phyloP scores from a whole-genome alignment of 2,888 invertebrate species.

The Penaeus monodon region DNA sequence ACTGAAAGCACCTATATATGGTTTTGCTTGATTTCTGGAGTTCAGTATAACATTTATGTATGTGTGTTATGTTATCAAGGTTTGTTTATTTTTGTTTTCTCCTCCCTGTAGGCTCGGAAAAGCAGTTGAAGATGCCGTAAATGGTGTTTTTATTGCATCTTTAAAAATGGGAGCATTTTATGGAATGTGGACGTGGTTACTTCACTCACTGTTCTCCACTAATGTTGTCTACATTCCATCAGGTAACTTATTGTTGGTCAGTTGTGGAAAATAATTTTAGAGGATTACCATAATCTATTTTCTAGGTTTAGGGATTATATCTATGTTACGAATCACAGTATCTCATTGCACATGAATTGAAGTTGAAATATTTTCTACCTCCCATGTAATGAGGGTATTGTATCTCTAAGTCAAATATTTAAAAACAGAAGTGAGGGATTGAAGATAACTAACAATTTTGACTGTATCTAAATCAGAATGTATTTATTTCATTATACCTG shows the following conservation, averaged over 20 bases:
- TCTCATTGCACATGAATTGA: too few relatives aligned
- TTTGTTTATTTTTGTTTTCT: neutral
- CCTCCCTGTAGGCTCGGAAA: slow-evolving; percentile 77
- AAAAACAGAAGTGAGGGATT: too few relatives aligned
- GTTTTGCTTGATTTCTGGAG: neutral
- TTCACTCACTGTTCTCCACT: slow-evolving; percentile 92
- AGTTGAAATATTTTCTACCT: too few relatives aligned
- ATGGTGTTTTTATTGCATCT: slow-evolving; percentile 95
- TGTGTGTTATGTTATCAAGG: neutral
- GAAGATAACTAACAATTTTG: too few relatives aligned
- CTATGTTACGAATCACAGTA: too few relatives aligned
- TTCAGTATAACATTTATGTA: neutral
- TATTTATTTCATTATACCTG: neutral
- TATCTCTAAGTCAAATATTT: too few relatives aligned
- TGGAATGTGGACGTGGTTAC: slow-evolving; percentile 97
- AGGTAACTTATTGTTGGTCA: slow-evolving; percentile 72
- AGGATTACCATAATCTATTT: too few relatives aligned
- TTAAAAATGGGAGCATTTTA: slow-evolving; percentile 97
- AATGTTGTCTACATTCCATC: slow-evolving; percentile 96
- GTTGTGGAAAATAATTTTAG: too few relatives aligned
- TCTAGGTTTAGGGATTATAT: too few relatives aligned
- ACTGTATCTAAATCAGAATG: too few relatives aligned
- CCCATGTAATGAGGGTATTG: too few relatives aligned
- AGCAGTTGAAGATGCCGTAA: slow-evolving; percentile 88
- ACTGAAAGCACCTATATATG: neutral